Base-by-base conservation (phyloP, 2,797 vertebrate genomes). In the Poeciliopsis presidionis region DNA sequence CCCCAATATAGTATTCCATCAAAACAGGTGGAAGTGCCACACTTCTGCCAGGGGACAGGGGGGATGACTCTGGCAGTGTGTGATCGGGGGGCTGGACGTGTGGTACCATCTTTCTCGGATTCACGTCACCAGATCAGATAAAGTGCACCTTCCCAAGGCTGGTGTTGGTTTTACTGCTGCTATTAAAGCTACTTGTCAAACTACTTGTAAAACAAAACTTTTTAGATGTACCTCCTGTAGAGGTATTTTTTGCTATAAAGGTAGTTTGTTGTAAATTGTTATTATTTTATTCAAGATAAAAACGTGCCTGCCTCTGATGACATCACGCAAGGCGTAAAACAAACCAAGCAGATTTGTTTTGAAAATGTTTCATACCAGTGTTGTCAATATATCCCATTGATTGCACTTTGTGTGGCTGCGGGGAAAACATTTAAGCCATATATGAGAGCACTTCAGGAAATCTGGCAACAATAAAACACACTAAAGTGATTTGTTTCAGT, bases 1-100 rank as follows among this genome's bases (percentile, higher is more conserved):
- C 39, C 92, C 22, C 91, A 93, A 94, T 94, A 91, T 90, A 92
- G 91, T 88, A 90, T 92, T 94, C 92, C 92, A 94, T 92, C 89
- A 95, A 95, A 94, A 92, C 93, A 93, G 93, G 92, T 92, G 93
- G 93, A 94, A 94, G 94, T 91, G 90, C 94, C 93, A 94, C 89
- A 92, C 93, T 94, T 93, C 90, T 93, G 92, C 88, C 93, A 93
- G 91, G 73, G 1, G 7, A 0, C 3, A 22, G 3, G 8, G 51
- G 89, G 89, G 86, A 89, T 89, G 92, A 90, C 92, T 92, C 86
- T 85, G 74, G 11, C 75, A 81, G 81, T 90, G 87, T 92, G 92
- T 85, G 87, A 61, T 79, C 73, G 67, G 80, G 39, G 39, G 5
- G 75, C 72, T 14, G 81, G 83, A 86, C 86, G 55, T 63, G 61